Base-by-base conservation (phyloP, 2,797 vertebrate genomes). In the Syndactyla subalaris region DNA sequence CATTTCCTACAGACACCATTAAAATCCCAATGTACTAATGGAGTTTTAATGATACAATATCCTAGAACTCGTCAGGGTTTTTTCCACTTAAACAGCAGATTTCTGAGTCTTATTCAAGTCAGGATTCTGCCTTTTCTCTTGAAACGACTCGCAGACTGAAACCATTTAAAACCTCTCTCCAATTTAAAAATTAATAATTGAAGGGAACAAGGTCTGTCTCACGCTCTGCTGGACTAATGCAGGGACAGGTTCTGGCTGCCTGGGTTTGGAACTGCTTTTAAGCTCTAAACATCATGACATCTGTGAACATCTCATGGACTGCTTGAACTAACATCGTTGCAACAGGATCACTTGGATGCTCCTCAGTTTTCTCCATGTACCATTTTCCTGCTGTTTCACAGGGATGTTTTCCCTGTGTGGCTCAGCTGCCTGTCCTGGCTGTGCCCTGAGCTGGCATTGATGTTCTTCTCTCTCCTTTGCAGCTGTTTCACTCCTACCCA, bases 401-500 rank as follows among this genome's bases (percentile, higher is more conserved):
- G 85, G 83, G 85, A 76, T 73, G 73, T 63, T 87, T 7, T 45
- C 4, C 29, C 34, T 90, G 21, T 78, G 59, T 55, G 23, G 10
- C 83, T 78, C 43, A 52, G 6, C 77, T 48, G 39, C 32, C 58
- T 43, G 16, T 10, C 70, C 41, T 34, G 51, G 32, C 32, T 55
- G 54, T 22, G 46, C 32, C 3, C 2, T 4, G 2, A 5, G 3
- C 41, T 24, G 17, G 24, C 39, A n/a, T 1, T 93, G 55, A 95
- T 18, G 83, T 80, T 89, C 5, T 73, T 82, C 95, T 96, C 97
- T 98, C 95, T 92, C 94, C 97, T 73, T 97, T 96, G 34, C 98
- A 99, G 99, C 98, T 99, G 97, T 99, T 99, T 97, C 99, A 99
- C 97, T 99, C 99, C 85, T 99, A 99, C 92, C 99, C 99, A 84